A percentile compares a stretch with the other conserved stretches of the same genome.
Conservation (phyloP, 2,888 invertebrate genomes). For the Isoperla grammatica region DNA sequence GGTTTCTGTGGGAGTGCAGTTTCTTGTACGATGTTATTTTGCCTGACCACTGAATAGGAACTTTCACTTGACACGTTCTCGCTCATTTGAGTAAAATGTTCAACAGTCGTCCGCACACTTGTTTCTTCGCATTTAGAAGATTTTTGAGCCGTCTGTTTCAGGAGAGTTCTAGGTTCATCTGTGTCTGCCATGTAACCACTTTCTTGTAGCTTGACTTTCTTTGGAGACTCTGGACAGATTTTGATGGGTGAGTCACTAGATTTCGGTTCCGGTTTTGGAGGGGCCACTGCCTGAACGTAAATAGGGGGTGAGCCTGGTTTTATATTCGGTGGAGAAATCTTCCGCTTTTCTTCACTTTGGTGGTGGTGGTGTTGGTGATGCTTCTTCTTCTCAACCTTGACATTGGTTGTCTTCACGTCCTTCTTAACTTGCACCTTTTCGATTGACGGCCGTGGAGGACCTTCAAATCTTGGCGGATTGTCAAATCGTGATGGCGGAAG, state of each 20-base stretch:
- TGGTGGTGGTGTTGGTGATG: constrained; percentile 16
- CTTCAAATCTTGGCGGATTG: constrained; percentile 45
- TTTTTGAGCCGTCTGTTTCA: constrained; percentile 38
- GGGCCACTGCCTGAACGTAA: constrained; percentile 39
- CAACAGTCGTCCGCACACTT: constrained; percentile 34
- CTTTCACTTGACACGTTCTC: constrained; percentile 27
- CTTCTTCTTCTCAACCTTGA: constrained; percentile 32
- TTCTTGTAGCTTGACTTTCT: constrained; percentile 38
- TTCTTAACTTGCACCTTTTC: constrained; percentile 21
- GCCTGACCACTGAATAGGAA: constrained; percentile 20
- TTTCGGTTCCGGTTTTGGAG: constrained; percentile 21
- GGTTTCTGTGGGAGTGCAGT: constrained; percentile 21
- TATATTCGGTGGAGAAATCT: constrained; percentile 39
- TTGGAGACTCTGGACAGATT: constrained; percentile 46
- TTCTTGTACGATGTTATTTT: constrained; percentile 21
- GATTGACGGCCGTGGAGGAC: constrained; percentile 38
- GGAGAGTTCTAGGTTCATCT: constrained; percentile 50
- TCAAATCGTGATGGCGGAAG: constrained; percentile 52
- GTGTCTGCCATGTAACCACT: constrained; percentile 68
- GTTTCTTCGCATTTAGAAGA: constrained; percentile 38
- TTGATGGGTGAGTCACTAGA: constrained; percentile 32
- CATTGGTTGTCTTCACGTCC: constrained; percentile 21
- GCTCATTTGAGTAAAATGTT: constrained; percentile 32
- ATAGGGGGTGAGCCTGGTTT: constrained; percentile 45
- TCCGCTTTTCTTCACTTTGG: constrained; percentile 24